Conservation (phyloP, 2,797 vertebrate species). For the Benthosema pterotum region DNA sequence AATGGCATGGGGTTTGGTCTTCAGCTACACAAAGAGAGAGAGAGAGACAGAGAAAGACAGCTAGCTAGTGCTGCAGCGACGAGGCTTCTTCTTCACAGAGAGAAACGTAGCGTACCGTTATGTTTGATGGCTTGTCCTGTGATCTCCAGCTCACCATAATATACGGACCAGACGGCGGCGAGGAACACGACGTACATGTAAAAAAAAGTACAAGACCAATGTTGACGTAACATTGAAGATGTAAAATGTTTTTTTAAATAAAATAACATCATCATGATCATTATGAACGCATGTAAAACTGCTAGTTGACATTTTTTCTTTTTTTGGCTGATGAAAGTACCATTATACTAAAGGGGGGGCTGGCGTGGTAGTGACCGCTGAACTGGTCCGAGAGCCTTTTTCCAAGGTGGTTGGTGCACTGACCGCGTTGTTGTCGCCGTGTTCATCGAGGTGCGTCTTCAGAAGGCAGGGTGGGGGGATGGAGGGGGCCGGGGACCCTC, state of each 20-base stretch:
- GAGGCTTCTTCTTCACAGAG: conserved; percentile 5
- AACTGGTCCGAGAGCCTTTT: neutral
- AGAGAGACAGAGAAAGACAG: conserved; percentile 28
- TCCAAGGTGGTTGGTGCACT: conserved; percentile 19
- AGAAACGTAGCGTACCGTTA: conserved; percentile 25
- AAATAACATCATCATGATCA: conserved; percentile 20
- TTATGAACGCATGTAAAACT: conserved; percentile 21
- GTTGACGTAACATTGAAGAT: conserved; percentile 13
- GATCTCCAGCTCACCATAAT: conserved; percentile 37
- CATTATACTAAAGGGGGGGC: conserved; percentile 23
- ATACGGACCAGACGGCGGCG: conserved; percentile 33
- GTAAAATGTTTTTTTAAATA: conserved; percentile 4
- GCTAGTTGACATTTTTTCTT: conserved; percentile 27
- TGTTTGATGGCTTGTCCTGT: conserved; percentile 60
- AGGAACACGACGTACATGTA: conserved; percentile 26
- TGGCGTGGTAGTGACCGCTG: neutral
- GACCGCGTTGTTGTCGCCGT: neutral
- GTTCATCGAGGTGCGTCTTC: neutral
- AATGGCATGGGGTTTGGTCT: conserved; percentile 54
- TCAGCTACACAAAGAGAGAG: conserved; percentile 46
- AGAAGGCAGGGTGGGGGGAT: neutral
- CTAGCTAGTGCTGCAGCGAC: conserved; percentile 26
- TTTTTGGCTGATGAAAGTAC: conserved; percentile 74
- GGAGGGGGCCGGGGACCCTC: conserved; percentile 17
- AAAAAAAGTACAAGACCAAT: conserved; percentile 39